phyloP scores from a whole-genome alignment of 2,113 vertebrate species.

The Leiothrix lutea region DNA sequence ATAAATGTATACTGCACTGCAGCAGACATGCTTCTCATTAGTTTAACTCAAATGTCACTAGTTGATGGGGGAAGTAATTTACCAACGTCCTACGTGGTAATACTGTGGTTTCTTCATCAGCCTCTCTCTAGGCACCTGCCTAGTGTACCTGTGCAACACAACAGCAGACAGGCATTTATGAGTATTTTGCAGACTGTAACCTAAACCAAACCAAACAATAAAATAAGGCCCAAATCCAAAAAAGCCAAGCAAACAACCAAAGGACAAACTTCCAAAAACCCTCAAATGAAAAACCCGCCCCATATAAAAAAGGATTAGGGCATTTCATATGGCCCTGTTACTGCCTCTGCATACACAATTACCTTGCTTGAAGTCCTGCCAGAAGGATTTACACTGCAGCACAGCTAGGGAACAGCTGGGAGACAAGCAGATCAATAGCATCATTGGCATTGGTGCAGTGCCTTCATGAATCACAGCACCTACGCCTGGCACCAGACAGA shows the following conservation, averaged over 20 bases:
- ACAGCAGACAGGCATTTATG: not conserved
- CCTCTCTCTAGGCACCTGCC: not conserved
- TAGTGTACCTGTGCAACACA: not conserved
- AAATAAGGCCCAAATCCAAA: too few relatives aligned
- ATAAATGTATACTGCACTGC: constrained; percentile 55
- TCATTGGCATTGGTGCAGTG: not conserved
- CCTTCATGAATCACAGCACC: not conserved
- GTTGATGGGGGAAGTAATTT: constrained; percentile 40
- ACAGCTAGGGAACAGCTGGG: not conserved
- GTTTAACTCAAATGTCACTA: constrained; percentile 57
- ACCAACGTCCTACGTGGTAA: not conserved
- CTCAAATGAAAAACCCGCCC: accelerated
- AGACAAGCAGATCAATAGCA: not conserved
- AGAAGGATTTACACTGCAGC: not conserved
- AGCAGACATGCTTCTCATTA: constrained; percentile 59
- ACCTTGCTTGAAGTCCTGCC: not conserved
- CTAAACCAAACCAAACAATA: not conserved
- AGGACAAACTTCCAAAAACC: not conserved
- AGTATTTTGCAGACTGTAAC: not conserved
- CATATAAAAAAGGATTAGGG: accelerated
- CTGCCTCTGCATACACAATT: not conserved
- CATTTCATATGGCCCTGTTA: not conserved
- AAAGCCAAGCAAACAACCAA: not conserved
- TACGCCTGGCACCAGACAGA: not conserved
- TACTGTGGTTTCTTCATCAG: constrained; percentile 3